A percentile compares a stretch with the other conserved stretches of the same genome.
These are phyloP conservation scores for Prolemur simus DNA, from an alignment of 2,113 vertebrate genomes.

Conservation along the genomic window DNA sequence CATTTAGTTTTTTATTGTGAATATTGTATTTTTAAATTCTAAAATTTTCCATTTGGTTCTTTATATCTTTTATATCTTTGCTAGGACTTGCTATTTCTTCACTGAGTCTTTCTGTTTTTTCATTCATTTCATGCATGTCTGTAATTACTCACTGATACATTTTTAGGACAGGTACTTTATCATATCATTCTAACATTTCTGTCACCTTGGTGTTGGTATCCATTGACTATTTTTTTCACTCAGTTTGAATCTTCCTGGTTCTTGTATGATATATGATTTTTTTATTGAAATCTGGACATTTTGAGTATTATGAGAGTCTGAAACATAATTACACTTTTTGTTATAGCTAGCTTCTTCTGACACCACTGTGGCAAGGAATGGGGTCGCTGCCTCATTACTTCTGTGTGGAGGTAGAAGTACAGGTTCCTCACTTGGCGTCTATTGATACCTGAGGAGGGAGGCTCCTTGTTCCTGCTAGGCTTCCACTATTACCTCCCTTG, in stretches of 20 bases:
- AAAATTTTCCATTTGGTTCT: conserved; percentile 11
- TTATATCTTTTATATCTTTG: conserved; percentile 36
- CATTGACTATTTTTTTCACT: conserved; percentile 13
- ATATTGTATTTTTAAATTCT: conserved; percentile 7
- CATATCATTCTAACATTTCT: conserved; percentile 10
- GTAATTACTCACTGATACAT: conserved; percentile 13
- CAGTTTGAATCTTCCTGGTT: conserved; percentile 28
- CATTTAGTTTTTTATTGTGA: not conserved
- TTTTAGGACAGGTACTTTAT: not conserved
- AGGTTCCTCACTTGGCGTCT: not conserved
- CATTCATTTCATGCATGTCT: not conserved
- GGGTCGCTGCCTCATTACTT: not conserved
- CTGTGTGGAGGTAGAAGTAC: not conserved
- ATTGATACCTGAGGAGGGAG: not conserved
- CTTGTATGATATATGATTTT: not conserved
- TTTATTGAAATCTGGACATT: conserved; percentile 11
- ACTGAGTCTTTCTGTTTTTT: not conserved
- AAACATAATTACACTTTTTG: conserved; percentile 10
- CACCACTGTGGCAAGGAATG: not conserved
- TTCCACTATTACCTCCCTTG: not conserved
- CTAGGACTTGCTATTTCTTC: conserved; percentile 6
- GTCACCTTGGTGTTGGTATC: not conserved
- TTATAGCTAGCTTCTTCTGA: conserved; percentile 27
- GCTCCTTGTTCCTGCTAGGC: not conserved
- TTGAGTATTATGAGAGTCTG: not conserved